Percentiles rank a stretch among this genome's conserved stretches.
phyloP scores from a whole-genome alignment of 2,113 vertebrate species.

The Isurus oxyrinchus region DNA sequence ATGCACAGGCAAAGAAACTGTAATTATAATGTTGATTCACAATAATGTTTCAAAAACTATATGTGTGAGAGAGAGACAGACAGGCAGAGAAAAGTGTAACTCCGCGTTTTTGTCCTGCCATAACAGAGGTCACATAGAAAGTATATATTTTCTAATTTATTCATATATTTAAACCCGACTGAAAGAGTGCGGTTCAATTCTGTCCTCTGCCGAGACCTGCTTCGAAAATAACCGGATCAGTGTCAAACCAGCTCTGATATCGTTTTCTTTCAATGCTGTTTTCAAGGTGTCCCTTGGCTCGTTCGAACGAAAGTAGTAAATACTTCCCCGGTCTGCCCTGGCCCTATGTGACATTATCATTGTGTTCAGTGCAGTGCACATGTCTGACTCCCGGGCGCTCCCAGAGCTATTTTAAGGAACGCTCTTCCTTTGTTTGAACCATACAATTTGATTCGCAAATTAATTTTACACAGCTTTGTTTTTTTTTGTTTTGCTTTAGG shows the following conservation, averaged over 20 bases:
- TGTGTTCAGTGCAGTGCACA: not conserved
- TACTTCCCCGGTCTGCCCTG: not conserved
- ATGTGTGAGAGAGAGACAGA: not conserved
- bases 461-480: not conserved
- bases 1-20: not conserved
- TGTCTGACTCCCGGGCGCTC: not conserved
- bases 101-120: no score
- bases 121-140: not conserved
- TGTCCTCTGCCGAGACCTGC: not conserved
- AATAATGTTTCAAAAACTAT: not conserved
- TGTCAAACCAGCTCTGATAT: not conserved
- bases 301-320: not conserved
- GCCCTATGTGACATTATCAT: not conserved
- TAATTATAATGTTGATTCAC: not conserved
- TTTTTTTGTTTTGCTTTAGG: not conserved
- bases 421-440: not conserved
- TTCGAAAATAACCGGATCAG: not conserved
- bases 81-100: not conserved
- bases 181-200: not conserved
- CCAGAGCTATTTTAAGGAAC: not conserved
- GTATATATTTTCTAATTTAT: not conserved
- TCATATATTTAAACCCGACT: not conserved
- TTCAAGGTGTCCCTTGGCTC: not conserved
- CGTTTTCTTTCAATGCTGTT: not conserved
- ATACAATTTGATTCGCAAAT: not conserved